Conservation (phyloP, 1,140 invertebrate species). For the Drosophila yakuba region DNA sequence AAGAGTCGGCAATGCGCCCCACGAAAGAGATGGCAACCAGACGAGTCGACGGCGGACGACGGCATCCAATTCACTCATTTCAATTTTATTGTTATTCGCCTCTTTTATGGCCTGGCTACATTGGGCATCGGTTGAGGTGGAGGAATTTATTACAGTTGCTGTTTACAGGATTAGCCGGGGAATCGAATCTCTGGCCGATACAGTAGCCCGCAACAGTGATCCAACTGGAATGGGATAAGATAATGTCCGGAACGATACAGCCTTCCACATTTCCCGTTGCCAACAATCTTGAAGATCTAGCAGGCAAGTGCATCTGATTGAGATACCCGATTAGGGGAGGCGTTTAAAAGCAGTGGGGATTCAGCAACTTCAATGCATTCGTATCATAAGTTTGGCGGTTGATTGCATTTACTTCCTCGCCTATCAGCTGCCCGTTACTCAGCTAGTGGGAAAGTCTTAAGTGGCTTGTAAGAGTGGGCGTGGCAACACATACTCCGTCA, state of each 20-base stretch:
- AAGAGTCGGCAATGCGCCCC: constrained; percentile 21
- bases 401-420: too few relatives aligned
- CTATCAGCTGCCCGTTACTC: too few relatives aligned
- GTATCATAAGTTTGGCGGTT: too few relatives aligned
- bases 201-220: constrained; percentile 29
- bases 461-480: too few relatives aligned
- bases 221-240: constrained; percentile 36
- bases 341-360: constrained; percentile 8
- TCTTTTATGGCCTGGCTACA: constrained; percentile 53
- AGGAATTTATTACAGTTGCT: constrained; percentile 48
- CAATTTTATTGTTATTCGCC: constrained; percentile 68
- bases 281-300: constrained; percentile 23
- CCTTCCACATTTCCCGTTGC: constrained; percentile 8
- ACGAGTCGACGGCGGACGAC: constrained; percentile 13
- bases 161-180: constrained; percentile 36
- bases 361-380: background rate
- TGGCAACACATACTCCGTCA: too few relatives aligned
- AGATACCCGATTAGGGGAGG: constrained; percentile 5
- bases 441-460: too few relatives aligned
- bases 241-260: constrained; percentile 24
- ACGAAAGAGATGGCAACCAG: background rate
- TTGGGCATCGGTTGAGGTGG: constrained; percentile 39
- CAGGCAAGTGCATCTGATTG: constrained; percentile 16
- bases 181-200: constrained; percentile 26
- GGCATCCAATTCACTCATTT: constrained; percentile 78